Base-by-base conservation (phyloP, 2,888 invertebrate genomes). In the Leucoptera coffeella region DNA sequence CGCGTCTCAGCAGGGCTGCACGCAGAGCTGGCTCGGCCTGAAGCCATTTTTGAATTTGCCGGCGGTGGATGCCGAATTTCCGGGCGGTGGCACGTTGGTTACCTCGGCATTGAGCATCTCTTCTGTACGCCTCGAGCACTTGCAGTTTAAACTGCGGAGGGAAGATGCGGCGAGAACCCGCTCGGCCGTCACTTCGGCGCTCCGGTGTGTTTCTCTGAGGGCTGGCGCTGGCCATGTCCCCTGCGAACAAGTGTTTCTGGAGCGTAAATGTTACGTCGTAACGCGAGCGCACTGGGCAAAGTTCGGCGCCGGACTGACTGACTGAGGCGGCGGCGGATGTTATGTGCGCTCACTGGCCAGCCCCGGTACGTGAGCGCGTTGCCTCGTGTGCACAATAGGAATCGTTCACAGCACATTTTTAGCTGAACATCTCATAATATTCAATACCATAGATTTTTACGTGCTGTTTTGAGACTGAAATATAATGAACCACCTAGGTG, bases 21-120 rank as follows among this genome's bases (percentile, higher is more conserved):
- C 88, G 75, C 35, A 90, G 61, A 50, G 81, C 82, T 32, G 80
- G 77, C 56, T 89, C 89, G 43, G 84, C 86, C 60, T 90, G 90
- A 37, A 91, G 65, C 90, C 90, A 91, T 73, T 91, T 90, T 60
- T 91, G 90, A 39, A 91, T 90, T 58, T 91, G 90, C 31, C 90
- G 77, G 30, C 90, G 76, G 54, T 91, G 90, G 36, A 91, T 90
- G 30, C 87, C 86, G 57, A 89, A 91, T 59, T 91, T 91, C 45
- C 90, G 77, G 32, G 90, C 90, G 11, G 90, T 91, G 3, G 90
- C 90, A 27, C 90, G 76, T 54, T 90, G 90, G 57, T 90, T 91
- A 26, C 89, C 89, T 44, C 88, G 84, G 58, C 90, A 90, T 52
- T 90, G 90, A 22, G 81, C 77, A 51, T 91, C 90, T 42, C 82